Evolutionary conservation across 2,797 vertebrate species (phyloP), one percentile per base, ranked within the genome.

Genomic region (Tragopan temminckii): DNA sequence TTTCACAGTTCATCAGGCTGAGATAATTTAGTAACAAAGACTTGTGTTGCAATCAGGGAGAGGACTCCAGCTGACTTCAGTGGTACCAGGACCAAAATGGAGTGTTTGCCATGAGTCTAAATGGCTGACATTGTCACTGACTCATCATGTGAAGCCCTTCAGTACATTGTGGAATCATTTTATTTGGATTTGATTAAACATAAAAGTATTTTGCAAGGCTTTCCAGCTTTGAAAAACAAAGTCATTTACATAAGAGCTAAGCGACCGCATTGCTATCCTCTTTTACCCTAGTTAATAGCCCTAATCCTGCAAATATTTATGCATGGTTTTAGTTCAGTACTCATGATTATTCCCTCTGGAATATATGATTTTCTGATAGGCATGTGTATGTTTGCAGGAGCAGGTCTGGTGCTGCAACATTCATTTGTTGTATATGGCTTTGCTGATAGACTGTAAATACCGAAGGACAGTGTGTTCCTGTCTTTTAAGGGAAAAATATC

Each of bases 111-210:
- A 72, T 89, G 91, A 94, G 95, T 79, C 94, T 96, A 94, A 97
- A 97, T 97, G 96, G 95, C 95, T 97, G 97, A 97, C 96, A 95
- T 96, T 97, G 96, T 97, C 95, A 80, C 92, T 97, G 96, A 61
- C 80, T 97, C 97, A 90, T 96, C 96, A 93, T 97, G 91, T 97
- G 96, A 97, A 96, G 62, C 94, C 91, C 93, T 96, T 97, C 95
- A 90, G 96, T 96, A 96, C 35, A 38, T 67, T 94, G 82, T 93
- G 94, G 95, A 96, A 95, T 97, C 46, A 80, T 96, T 97, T 96
- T 97, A 95, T 97, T 97, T 97, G 94, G 97, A 97, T 97, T 97
- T 95, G 94, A 97, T 97, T 96, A 97, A 96, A 96, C 95, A 96
- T 90, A 50, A 96, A 97, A 97, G 89, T 96, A 84, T 97, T 97